Conservation (phyloP, 2,888 invertebrate genomes). For the Tolmerus cingulatus region DNA sequence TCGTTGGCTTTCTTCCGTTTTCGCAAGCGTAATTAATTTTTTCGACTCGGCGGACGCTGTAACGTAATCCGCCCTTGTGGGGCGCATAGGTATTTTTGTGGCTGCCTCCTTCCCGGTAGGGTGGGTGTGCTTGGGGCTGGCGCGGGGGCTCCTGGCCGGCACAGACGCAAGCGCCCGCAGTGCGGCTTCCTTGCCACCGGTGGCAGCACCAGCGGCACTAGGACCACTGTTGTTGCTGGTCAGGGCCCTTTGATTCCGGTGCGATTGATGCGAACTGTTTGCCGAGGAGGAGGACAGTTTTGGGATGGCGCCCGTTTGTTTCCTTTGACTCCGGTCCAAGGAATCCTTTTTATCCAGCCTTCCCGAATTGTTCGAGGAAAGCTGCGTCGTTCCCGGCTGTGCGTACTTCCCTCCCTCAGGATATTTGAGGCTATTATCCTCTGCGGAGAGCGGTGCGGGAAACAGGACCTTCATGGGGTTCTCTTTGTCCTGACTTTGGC, state of each 20-base stretch:
- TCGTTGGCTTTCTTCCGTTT: not conserved
- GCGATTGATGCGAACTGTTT: slow-evolving; percentile 34
- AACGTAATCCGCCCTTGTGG: not conserved
- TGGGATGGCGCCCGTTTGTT: slow-evolving; percentile 58
- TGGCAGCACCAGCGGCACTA: not conserved
- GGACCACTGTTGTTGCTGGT: not conserved
- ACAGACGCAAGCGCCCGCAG: not conserved
- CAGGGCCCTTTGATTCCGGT: slow-evolving; percentile 20
- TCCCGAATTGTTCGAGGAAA: not conserved
- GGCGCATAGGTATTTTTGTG: slow-evolving; percentile 3
- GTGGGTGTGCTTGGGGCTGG: slow-evolving; percentile 15
- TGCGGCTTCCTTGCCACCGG: slow-evolving; percentile 3
- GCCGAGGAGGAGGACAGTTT: slow-evolving; percentile 52
- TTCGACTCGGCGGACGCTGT: not conserved
- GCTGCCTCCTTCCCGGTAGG: not conserved
- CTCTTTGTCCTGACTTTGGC: slow-evolving; percentile 16
- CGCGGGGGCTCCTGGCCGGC: slow-evolving; percentile 23
- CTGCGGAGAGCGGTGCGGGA: not conserved
- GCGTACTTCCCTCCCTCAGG: slow-evolving; percentile 24
- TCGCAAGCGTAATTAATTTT: slow-evolving; percentile 28
- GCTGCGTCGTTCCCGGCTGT: not conserved
- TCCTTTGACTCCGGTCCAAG: slow-evolving; percentile 30
- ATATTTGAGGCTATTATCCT: slow-evolving; percentile 22
- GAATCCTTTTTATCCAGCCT: slow-evolving; percentile 39
- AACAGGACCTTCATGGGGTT: slow-evolving; percentile 3